phyloP scores from a whole-genome alignment of 2,888 invertebrate genomes.

The Acanthoscelides obtectus region DNA sequence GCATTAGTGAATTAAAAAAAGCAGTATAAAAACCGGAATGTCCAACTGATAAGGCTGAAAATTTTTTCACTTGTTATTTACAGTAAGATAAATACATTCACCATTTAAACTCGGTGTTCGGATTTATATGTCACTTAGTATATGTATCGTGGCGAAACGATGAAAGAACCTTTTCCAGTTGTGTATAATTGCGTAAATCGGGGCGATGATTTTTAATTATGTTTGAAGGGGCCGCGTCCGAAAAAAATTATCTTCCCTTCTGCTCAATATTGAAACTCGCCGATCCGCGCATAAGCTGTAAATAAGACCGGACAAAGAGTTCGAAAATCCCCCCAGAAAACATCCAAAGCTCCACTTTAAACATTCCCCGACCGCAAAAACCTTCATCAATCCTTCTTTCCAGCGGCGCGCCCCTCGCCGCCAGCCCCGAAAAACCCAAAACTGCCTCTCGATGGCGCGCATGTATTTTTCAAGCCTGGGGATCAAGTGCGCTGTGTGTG shows the following conservation, averaged over 20 bases:
- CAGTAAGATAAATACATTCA: too few species aligned
- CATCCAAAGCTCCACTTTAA: slow-evolving; percentile 42
- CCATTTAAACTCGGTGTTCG: too few species aligned
- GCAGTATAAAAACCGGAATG: too few species aligned
- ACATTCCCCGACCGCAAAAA: slow-evolving; percentile 41
- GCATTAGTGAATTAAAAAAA: too few species aligned
- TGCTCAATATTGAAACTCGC: slow-evolving; percentile 21
- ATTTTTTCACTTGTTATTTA: too few species aligned
- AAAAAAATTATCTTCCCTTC: slow-evolving; percentile 2
- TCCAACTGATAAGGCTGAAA: too few species aligned
- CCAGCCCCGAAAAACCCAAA: slow-evolving; percentile 39
- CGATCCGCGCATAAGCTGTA: slow-evolving; percentile 29
- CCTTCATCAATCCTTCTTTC: slow-evolving; percentile 42
- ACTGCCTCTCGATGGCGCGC: slow-evolving; percentile 47
- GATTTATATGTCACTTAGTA: too few species aligned
- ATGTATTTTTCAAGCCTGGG: slow-evolving; percentile 45
- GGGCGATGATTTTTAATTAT: not conserved
- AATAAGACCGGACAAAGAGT: slow-evolving; percentile 39
- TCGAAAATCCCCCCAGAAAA: slow-evolving; percentile 38
- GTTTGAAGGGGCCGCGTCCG: not conserved
- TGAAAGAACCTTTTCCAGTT: not conserved
- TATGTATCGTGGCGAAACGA: too few species aligned
- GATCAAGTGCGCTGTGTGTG: slow-evolving; percentile 43
- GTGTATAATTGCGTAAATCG: not conserved
- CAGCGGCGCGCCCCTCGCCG: slow-evolving; percentile 24